A percentile compares a stretch with the other conserved stretches of the same genome.
These are phyloP conservation scores for Drosophila meridiana DNA, from an alignment of 2,888 invertebrate genomes.

Conservation along the genomic window DNA sequence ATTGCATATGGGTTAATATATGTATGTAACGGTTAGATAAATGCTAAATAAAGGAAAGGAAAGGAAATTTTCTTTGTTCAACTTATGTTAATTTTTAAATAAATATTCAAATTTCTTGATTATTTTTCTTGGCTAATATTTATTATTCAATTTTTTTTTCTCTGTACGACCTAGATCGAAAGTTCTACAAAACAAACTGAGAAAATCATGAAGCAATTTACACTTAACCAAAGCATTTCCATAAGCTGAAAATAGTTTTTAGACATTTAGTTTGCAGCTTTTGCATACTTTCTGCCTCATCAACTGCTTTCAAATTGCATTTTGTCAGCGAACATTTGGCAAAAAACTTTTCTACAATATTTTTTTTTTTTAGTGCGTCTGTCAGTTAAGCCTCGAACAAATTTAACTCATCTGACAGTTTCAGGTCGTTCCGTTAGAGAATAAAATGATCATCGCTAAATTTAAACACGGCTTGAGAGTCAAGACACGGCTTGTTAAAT, in stretches of 20 bases:
- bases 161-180: background rate
- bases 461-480: background rate
- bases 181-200: background rate
- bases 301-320: conserved; percentile 35
- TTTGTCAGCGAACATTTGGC: conserved; percentile 29
- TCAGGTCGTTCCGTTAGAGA: conserved; percentile 7
- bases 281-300: conserved; percentile 4
- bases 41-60: background rate
- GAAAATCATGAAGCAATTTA: conserved; percentile 29
- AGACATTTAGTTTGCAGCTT: conserved; percentile 30
- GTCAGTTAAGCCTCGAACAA: conserved; percentile 26
- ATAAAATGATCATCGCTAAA: conserved; percentile 10
- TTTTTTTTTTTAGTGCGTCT: background rate
- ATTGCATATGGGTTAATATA: background rate
- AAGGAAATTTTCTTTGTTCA: background rate
- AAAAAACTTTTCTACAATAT: conserved; percentile 23
- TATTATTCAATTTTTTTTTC: background rate
- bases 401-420: conserved; percentile 23
- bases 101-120: background rate
- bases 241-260: conserved; percentile 39
- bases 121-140: background rate
- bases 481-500: no score
- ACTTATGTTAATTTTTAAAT: background rate
- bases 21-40: background rate
- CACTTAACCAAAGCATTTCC: conserved; percentile 38